Evolutionary conservation across 2,113 vertebrate genomes (phyloP).

Genomic region (Helogale parvula): DNA sequence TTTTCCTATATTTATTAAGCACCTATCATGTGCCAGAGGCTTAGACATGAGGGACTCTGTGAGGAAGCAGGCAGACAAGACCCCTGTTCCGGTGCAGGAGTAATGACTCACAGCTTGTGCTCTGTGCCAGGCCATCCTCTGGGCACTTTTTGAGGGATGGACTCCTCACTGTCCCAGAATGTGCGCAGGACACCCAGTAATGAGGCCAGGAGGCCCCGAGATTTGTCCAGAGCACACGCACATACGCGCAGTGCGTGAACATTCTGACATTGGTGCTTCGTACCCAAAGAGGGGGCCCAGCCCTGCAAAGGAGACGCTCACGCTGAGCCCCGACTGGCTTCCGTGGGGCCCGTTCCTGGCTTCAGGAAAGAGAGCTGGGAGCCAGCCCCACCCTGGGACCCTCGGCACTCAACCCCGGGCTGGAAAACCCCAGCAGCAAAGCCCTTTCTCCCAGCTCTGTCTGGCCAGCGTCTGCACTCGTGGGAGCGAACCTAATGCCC

Average conservation of each 20-base stretch:
- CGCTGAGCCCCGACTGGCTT: too few relatives aligned
- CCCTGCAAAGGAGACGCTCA: accelerated
- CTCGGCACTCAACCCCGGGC: accelerated
- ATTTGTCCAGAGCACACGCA: not conserved
- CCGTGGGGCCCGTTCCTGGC: not conserved
- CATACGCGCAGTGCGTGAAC: accelerated
- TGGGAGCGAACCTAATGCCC: not conserved
- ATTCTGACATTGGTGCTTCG: not conserved
- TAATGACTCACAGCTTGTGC: accelerated
- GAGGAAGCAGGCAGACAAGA: not conserved
- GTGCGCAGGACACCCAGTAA: accelerated
- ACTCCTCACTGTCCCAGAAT: not conserved
- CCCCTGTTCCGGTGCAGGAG: too few relatives aligned
- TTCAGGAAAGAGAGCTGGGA: not conserved
- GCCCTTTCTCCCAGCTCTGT: accelerated
- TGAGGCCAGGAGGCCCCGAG: not conserved
- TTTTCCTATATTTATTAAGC: not conserved
- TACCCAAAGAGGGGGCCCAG: not conserved
- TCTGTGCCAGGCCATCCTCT: accelerated
- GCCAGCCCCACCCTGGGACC: too few relatives aligned
- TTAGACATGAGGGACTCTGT: accelerated
- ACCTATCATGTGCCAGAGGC: not conserved
- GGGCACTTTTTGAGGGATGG: too few relatives aligned
- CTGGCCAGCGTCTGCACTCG: not conserved
- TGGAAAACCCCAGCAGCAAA: not conserved